Conservation (phyloP, 1,140 invertebrate genomes). For the Geopemphigus sp. region DNA sequence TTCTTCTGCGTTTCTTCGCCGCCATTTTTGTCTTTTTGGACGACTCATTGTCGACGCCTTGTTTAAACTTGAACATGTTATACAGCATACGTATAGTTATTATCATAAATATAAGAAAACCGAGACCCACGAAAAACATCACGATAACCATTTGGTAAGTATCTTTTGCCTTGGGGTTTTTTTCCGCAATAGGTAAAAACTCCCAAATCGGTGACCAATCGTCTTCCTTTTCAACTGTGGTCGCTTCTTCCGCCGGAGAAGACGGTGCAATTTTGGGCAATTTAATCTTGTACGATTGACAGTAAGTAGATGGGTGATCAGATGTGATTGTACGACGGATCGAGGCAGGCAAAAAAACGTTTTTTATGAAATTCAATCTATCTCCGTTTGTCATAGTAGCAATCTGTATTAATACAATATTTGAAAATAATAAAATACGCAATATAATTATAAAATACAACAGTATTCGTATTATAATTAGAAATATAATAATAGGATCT, state of each 20-base stretch:
- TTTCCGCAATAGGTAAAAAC: conserved; percentile 11
- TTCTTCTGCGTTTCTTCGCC: background rate
- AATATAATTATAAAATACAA: too few species aligned
- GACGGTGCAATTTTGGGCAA: background rate
- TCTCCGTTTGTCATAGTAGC: conserved; percentile 14
- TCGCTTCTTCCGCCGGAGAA: background rate
- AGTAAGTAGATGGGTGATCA: background rate
- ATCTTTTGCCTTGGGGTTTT: background rate
- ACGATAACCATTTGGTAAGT: background rate
- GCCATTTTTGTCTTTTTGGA: background rate
- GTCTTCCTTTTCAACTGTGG: background rate
- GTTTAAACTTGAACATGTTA: conserved; percentile 27
- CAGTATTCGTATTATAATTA: too few species aligned
- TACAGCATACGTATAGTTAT: conserved; percentile 19
- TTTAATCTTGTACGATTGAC: conserved; percentile 6
- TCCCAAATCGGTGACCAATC: conserved; percentile 39
- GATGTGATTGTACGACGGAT: background rate
- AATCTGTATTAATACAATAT: background rate
- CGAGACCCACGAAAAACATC: conserved; percentile 12
- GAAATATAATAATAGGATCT: too few species aligned
- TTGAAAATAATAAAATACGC: too few species aligned
- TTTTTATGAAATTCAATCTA: conserved; percentile 28
- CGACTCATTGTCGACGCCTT: background rate
- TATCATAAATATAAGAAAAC: conserved; percentile 31
- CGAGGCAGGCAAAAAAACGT: conserved; percentile 8